A percentile compares a stretch with the other conserved stretches of the same genome.
Conservation (phyloP, 35 echinoderm and acorn worm genomes). For the Apostichopus japonicus region DNA sequence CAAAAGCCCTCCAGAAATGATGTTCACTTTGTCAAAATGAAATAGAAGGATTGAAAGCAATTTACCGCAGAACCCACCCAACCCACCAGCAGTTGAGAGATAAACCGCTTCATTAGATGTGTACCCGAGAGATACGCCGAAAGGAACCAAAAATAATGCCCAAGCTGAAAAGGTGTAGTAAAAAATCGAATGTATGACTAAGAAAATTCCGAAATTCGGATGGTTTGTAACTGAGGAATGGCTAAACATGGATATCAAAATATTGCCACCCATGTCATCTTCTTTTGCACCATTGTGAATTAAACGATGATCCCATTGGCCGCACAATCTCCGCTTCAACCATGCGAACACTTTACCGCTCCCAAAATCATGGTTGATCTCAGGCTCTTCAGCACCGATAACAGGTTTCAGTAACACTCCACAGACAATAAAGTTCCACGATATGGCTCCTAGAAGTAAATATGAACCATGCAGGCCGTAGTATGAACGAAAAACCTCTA, state of each 20-base stretch:
- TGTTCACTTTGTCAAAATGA: neutral
- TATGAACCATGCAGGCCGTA: slow-evolving; percentile 20
- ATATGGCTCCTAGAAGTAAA: slow-evolving; percentile 5
- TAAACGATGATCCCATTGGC: neutral
- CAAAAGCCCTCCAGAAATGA: neutral
- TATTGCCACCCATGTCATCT: neutral
- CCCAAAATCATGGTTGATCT: no score
- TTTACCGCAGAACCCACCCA: slow-evolving; percentile 12
- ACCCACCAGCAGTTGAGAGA: neutral
- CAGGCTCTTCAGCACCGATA: neutral
- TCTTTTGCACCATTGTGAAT: neutral
- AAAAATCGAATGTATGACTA: neutral
- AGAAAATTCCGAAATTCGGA: neutral
- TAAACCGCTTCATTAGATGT: neutral
- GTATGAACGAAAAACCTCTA: neutral
- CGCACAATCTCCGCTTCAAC: neutral
- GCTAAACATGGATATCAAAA: neutral
- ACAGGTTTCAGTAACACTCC: slow-evolving; percentile 1
- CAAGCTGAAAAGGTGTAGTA: neutral
- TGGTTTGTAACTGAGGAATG: neutral
- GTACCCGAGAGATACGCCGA: neutral
- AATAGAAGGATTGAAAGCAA: neutral
- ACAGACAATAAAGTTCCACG: slow-evolving; percentile 16
- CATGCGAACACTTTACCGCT: neutral
- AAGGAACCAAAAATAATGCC: slow-evolving; percentile 12